A percentile compares a stretch with the other conserved stretches of the same genome.
Evolutionary conservation across 1,140 invertebrate species (phyloP).

Genomic region (Goniozus legneri): DNA sequence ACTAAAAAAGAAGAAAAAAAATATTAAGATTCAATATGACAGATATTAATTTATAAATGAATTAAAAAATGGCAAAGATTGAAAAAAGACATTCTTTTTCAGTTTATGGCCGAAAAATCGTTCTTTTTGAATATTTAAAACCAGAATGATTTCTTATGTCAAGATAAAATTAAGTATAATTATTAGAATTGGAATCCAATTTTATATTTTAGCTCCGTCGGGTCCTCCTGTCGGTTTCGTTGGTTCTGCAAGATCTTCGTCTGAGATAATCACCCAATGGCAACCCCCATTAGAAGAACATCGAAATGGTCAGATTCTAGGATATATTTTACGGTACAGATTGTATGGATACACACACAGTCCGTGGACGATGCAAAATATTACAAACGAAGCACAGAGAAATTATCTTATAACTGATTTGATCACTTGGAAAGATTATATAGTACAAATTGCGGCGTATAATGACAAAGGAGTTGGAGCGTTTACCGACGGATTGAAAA

Average conservation of each 20-base stretch:
- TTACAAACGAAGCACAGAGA: constrained; percentile 88
- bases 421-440: constrained; percentile 97
- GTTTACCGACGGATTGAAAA: constrained; percentile 86
- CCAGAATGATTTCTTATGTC: no score
- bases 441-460: constrained; percentile 94
- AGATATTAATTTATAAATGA: no score
- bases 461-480: constrained; percentile 95
- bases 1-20: no score
- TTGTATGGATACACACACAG: constrained; percentile 87
- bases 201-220: constrained; percentile 67
- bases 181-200: neutral
- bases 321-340: constrained; percentile 89
- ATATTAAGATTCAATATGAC: no score
- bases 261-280: constrained; percentile 97
- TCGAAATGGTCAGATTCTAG: constrained; percentile 90
- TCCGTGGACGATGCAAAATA: constrained; percentile 85
- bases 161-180: neutral
- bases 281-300: constrained; percentile 89
- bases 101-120: no score
- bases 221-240: constrained; percentile 86
- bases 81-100: no score
- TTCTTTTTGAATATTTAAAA: no score
- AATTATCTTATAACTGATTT: constrained; percentile 91
- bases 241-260: constrained; percentile 85
- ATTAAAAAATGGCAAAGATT: no score